These are phyloP conservation scores for Ophion ventricosus DNA, from an alignment of 2,888 invertebrate genomes.

Conservation along the genomic window DNA sequence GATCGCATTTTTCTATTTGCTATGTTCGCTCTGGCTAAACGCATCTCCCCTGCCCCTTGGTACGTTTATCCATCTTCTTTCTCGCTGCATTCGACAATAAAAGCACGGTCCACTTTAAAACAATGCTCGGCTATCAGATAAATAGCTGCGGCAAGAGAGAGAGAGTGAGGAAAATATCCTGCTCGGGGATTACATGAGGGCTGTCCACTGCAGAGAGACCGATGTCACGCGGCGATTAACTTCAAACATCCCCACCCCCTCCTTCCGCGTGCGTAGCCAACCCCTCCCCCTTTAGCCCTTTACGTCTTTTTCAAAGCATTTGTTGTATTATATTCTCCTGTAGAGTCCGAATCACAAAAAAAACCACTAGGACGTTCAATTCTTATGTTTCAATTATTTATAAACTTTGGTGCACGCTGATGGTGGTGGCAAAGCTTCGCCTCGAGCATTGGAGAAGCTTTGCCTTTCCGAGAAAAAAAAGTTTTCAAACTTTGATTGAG, in stretches of 20 bases:
- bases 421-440: background rate
- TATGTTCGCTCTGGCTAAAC: slow-evolving; percentile 3
- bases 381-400: background rate
- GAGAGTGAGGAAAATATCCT: slow-evolving; percentile 19
- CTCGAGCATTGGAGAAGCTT: no score
- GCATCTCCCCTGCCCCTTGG: background rate
- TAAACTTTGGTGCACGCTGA: background rate
- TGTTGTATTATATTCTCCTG: background rate
- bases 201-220: slow-evolving; percentile 81
- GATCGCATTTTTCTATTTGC: slow-evolving; percentile 21
- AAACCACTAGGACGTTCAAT: background rate
- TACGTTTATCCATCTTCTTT: slow-evolving; percentile 35
- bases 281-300: background rate
- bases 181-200: slow-evolving; percentile 78
- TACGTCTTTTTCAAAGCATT: slow-evolving; percentile 26
- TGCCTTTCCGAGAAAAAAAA: background rate
- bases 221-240: slow-evolving; percentile 82
- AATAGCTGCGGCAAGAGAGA: slow-evolving; percentile 79
- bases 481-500: no score
- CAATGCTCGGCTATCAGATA: slow-evolving; percentile 79
- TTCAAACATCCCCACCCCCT: slow-evolving; percentile 73
- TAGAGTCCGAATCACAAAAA: background rate
- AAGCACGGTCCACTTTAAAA: slow-evolving; percentile 81
- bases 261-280: background rate
- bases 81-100: slow-evolving; percentile 75